Evolutionary conservation across 35 echinoderm and acorn worm genomes (phyloP).

Genomic region (Heliocidaris tuberculata): DNA sequence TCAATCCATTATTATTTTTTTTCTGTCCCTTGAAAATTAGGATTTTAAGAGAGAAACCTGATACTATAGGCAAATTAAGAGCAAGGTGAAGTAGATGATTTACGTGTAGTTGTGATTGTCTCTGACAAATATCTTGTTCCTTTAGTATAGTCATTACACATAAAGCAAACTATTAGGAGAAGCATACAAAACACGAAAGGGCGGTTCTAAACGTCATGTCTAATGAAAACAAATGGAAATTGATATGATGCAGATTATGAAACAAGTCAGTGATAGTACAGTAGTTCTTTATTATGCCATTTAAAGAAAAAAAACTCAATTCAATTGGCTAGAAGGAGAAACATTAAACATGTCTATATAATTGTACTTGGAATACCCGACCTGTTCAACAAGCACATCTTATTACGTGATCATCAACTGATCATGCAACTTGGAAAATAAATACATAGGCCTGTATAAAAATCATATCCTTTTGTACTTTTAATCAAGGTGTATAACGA

Average conservation of each 20-base stretch:
- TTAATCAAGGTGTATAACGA: too few species aligned
- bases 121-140: not conserved
- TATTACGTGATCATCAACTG: too few species aligned
- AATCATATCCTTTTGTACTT: too few species aligned
- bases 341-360: too few species aligned
- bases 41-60: not conserved
- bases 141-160: not conserved
- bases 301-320: not conserved
- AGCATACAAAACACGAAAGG: not conserved
- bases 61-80: not conserved
- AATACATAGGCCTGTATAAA: too few species aligned
- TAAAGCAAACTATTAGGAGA: not conserved
- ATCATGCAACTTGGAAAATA: too few species aligned
- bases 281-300: not conserved
- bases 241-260: not conserved
- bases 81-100: not conserved
- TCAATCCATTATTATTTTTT: too few species aligned
- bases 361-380: too few species aligned
- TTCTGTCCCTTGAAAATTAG: too few species aligned
- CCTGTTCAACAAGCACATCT: too few species aligned
- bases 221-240: not conserved
- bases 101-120: not conserved
- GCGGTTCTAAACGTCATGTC: not conserved
- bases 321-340: too few species aligned
- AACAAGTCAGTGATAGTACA: too few species aligned